Evolutionary conservation across 2,888 invertebrate species (phyloP).

Genomic region (Muscina levida): DNA sequence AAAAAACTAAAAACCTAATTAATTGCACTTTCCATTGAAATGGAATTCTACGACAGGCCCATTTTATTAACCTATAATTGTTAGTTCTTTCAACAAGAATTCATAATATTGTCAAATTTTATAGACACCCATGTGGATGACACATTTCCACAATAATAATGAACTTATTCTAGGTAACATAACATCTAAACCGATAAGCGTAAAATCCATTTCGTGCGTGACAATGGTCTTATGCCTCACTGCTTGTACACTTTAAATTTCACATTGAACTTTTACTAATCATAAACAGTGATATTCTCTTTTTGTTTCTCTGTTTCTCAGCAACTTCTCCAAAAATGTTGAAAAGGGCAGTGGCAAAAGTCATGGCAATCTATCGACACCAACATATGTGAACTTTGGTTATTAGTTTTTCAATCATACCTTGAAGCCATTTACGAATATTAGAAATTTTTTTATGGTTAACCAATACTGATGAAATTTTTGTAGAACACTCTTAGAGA

Average conservation of each 20-base stretch:
- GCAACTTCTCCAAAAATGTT: conserved; percentile 14
- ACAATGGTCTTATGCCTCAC: background rate
- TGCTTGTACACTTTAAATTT: background rate
- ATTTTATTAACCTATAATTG: too few relatives aligned
- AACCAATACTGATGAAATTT: conserved; percentile 49
- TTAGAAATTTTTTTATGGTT: conserved; percentile 47
- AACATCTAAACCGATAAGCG: too few relatives aligned
- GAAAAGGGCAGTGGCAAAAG: conserved; percentile 5
- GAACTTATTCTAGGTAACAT: too few relatives aligned
- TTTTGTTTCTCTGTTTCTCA: background rate
- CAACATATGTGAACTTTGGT: conserved; percentile 44
- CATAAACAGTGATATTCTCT: background rate
- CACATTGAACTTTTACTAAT: background rate
- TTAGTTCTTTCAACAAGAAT: too few relatives aligned
- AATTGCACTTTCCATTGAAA: too few relatives aligned
- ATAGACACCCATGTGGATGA: too few relatives aligned
- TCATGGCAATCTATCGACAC: background rate
- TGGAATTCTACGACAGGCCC: too few relatives aligned
- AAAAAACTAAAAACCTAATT: too few relatives aligned
- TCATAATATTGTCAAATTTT: too few relatives aligned
- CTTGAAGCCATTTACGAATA: conserved; percentile 49
- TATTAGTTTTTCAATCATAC: conserved; percentile 46
- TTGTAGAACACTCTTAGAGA: background rate
- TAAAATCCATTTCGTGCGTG: too few relatives aligned
- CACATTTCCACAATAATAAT: too few relatives aligned